Conservation (phyloP, 2,113 vertebrate species). For the Campylorhamphus procurvoides region DNA sequence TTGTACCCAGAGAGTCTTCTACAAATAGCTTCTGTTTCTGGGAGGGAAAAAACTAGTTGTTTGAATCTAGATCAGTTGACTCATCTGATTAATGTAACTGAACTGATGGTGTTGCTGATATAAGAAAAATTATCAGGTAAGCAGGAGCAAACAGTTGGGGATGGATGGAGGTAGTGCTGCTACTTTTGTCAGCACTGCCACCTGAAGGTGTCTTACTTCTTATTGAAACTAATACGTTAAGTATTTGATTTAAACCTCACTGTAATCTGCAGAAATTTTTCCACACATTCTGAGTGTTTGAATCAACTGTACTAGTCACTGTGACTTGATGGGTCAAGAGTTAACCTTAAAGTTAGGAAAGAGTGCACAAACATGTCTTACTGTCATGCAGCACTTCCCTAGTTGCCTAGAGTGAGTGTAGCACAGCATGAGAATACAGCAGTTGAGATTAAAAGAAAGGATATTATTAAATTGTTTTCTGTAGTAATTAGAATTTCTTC, state of each 20-base stretch:
- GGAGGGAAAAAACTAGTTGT: accelerated
- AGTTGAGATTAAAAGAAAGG: neutral
- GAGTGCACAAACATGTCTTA: neutral
- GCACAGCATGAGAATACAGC: neutral
- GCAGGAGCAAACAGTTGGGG: neutral
- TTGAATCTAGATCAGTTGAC: neutral
- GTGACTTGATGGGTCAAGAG: neutral
- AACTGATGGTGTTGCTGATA: neutral
- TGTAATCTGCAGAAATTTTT: neutral
- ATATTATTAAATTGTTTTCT: neutral
- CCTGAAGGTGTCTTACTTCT: neutral
- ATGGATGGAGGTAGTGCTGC: neutral
- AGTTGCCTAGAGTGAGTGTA: neutral
- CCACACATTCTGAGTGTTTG: neutral
- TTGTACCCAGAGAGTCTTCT: neutral
- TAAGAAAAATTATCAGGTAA: neutral
- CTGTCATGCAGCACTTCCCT: neutral
- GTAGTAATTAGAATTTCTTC: neutral
- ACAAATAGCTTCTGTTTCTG: neutral
- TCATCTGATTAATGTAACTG: neutral
- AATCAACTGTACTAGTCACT: neutral
- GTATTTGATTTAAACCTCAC: neutral
- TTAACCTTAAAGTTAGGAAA: neutral
- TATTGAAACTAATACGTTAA: neutral
- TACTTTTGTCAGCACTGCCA: neutral